Base-by-base conservation (phyloP, 2,113 vertebrate genomes). In the Xiphophorus maculatus region DNA sequence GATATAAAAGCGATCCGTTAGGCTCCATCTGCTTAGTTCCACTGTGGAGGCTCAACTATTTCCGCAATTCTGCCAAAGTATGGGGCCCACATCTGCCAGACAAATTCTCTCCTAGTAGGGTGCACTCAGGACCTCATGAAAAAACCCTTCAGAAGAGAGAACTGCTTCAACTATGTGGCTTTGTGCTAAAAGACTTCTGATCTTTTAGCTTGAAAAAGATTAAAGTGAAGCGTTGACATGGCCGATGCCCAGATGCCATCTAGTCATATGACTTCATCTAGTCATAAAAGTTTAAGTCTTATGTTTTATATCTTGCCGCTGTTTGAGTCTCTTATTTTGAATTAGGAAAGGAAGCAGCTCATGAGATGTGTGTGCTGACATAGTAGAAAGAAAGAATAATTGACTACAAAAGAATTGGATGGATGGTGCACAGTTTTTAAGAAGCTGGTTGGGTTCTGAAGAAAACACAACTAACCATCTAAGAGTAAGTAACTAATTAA, bases 61-160 rank as follows among this genome's bases (percentile, higher is more conserved):
- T 82, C 83, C 77, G 80, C 77, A 74, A 87, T 86, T 91, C 89
- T 88, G 73, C 77, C 69, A 3, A 44, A 76, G 63, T 74, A 63
- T 70, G 51, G 51, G 58, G 63, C 40, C 40, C 74, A 89, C 91
- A 93, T 90, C 85, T 93, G 91, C 77, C 76, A 85, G 75, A 91
- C 91, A 92, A 83, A 91, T 90, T 91, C 73, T 76, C 64, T 63
- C 51, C 9, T n/a, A 40, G 60, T 79, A 77, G 85, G 86, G 88
- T 82, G 82, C 77, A 87, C 63, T 81, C 64, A 73, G 68, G 4
- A 27, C 15, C 30, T 25, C 17, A 71, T 71, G 69, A 83, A 71
- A 75, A 79, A 70, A 37, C 17, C 70, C 44, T 62, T 66, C 63
- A 19, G 61, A 68, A 63, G 28, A 74, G 63, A 69, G 44, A 25